Evolutionary conservation across 2,113 vertebrate species (phyloP).

Genomic region (Scartelaos histophorus): DNA sequence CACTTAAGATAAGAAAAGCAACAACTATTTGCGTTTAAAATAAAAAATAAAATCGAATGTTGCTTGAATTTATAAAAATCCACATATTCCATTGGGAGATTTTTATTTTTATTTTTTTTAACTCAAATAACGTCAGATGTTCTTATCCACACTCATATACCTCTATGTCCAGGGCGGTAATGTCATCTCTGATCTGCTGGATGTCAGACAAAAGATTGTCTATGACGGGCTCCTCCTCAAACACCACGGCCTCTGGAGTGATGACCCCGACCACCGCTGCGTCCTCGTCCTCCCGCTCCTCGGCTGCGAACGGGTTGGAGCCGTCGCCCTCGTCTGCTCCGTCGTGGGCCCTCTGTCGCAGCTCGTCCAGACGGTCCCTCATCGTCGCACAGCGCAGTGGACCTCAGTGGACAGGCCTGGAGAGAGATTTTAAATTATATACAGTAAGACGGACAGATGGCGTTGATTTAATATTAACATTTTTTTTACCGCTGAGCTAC

Average conservation of each 20-base stretch:
- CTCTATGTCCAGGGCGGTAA: slow-evolving; percentile 81
- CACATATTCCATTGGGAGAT: no score
- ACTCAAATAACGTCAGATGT: no score
- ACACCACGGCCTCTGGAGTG: slow-evolving; percentile 85
- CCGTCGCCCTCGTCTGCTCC: slow-evolving; percentile 46
- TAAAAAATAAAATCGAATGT: no score
- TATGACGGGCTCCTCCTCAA: slow-evolving; percentile 86
- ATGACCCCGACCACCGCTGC: slow-evolving; percentile 48
- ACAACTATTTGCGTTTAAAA: no score
- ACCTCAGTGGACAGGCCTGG: not conserved
- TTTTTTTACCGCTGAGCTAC: no score
- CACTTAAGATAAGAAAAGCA: no score
- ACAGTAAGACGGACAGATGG: no score
- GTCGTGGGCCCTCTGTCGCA: slow-evolving; percentile 82
- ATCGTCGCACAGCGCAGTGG: slow-evolving; percentile 59
- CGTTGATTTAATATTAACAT: no score
- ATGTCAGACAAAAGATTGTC: slow-evolving; percentile 85
- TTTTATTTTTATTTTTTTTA: no score
- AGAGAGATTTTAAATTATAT: no score
- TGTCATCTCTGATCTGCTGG: slow-evolving; percentile 83
- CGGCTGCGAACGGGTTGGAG: slow-evolving; percentile 47
- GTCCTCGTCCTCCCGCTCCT: slow-evolving; percentile 58
- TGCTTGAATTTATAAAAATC: no score
- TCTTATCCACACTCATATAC: slow-evolving; percentile 50
- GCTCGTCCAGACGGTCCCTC: slow-evolving; percentile 90